Evolutionary conservation across 1,140 invertebrate species (phyloP).

Genomic region (Drosophila pandora): DNA sequence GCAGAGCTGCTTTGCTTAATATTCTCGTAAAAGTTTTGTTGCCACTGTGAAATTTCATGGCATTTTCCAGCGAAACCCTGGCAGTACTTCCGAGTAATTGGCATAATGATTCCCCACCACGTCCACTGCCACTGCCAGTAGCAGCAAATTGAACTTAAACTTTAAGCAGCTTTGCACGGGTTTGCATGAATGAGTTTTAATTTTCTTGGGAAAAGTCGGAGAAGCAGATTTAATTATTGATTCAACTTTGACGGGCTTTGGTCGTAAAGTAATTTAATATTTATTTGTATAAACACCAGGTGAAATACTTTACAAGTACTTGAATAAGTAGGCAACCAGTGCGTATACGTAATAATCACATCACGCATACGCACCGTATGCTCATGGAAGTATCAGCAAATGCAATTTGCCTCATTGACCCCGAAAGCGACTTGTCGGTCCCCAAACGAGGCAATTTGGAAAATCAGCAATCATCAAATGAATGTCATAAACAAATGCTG

Average conservation of each 20-base stretch:
- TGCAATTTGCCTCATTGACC: slow-evolving; percentile 31
- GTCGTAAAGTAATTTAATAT: slow-evolving; percentile 4
- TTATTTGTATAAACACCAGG: slow-evolving; percentile 7
- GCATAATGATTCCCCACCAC: slow-evolving; percentile 38
- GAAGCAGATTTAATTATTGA: slow-evolving; percentile 29
- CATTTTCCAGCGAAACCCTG: slow-evolving; percentile 3
- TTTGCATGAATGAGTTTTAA: slow-evolving; percentile 1
- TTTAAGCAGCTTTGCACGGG: slow-evolving; percentile 35
- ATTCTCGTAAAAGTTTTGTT: slow-evolving; percentile 52
- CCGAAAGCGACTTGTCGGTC: not conserved
- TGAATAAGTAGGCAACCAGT: not conserved
- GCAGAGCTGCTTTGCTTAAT: slow-evolving; percentile 37
- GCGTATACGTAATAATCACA: slow-evolving; percentile 18
- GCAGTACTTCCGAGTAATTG: slow-evolving; percentile 29
- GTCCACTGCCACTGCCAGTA: slow-evolving; percentile 11
- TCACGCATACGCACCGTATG: slow-evolving; percentile 29
- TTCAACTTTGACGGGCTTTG: slow-evolving; percentile 8
- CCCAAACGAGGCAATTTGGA: slow-evolving; percentile 37
- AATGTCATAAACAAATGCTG: slow-evolving; percentile 49
- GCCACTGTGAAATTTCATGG: slow-evolving; percentile 43
- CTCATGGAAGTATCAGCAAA: slow-evolving; percentile 15
- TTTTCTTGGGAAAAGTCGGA: not conserved
- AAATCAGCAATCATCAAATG: slow-evolving; percentile 49
- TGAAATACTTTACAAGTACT: not conserved
- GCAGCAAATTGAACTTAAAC: slow-evolving; percentile 27